phyloP scores from a whole-genome alignment of 2,888 invertebrate genomes.

The Mythimna impura region DNA sequence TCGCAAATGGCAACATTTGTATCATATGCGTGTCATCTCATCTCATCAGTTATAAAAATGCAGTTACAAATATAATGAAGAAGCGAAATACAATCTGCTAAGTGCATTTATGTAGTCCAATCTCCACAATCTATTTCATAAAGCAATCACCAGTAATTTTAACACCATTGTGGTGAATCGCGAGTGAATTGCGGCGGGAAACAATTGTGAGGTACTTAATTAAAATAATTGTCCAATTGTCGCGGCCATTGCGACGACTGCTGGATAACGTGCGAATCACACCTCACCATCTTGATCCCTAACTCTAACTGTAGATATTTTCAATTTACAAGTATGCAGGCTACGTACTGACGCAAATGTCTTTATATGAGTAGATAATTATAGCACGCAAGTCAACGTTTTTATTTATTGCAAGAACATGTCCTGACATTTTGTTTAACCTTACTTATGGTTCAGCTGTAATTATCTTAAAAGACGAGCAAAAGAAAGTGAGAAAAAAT shows the following conservation, averaged over 20 bases:
- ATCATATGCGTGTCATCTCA: not conserved
- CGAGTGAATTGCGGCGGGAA: constrained; percentile 66
- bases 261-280: constrained; percentile 70
- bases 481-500: constrained; percentile 20
- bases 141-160: constrained; percentile 58
- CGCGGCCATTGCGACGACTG: constrained; percentile 67
- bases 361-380: constrained; percentile 56
- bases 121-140: constrained; percentile 63
- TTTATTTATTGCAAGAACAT: constrained; percentile 22
- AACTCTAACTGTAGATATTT: constrained; percentile 63
- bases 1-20: not conserved
- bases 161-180: constrained; percentile 66
- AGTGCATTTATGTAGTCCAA: constrained; percentile 20
- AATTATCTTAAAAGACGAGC: constrained; percentile 32
- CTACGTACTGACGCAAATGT: constrained; percentile 47
- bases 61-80: constrained; percentile 3
- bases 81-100: not conserved
- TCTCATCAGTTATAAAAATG: not conserved
- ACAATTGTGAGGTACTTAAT: constrained; percentile 75
- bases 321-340: constrained; percentile 45
- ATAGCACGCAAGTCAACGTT: constrained; percentile 16
- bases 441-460: constrained; percentile 4
- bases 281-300: constrained; percentile 71
- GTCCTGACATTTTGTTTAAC: constrained; percentile 32
- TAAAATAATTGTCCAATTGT: constrained; percentile 80